Evolutionary conservation across 64 coral and sea anemone genomes (phyloP), one percentile per base, ranked within the genome.

Genomic region (Trachythela sp.): DNA sequence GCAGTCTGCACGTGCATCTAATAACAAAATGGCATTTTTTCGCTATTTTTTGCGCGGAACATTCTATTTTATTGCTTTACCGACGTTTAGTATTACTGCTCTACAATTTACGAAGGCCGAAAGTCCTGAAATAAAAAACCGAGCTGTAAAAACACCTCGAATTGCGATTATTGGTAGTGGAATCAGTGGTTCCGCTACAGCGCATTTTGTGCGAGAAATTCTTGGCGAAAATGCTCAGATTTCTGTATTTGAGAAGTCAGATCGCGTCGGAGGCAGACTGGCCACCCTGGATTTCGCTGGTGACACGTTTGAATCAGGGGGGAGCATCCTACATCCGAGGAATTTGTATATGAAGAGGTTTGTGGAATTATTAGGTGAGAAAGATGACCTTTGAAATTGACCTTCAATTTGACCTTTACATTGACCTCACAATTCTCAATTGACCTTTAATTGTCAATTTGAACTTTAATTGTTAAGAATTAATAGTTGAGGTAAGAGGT

Each of bases 261-360:
- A 89, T 83, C 87, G 91, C 45, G 90, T 99, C 59, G 96, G 96
- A 51, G 96, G 96, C 15, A 72, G 96, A 13, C 80, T 99, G 32
- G 89, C 49, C 22, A 94, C 93, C 31, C 70, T 99, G 18, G 89
- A 99, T 76, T 59, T 99, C 26, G 86, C 37, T 9, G 96, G 93
- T 1, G 87, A 94, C 8, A 77, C 14, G 32, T 99, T 92, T 48
- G 96, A 99, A 86, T 88, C 93, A 2, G 96, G 96, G 32, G 96
- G 96, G 17, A 92, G 91, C 26, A 90, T 99, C 58, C 91, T 99
- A 60, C 96, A 99, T 15, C 89, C 88, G 1, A 86, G 80, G 9
- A 99, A 99, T 36, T 88, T 93, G 22, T 94, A 99, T 51, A 99
- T 99, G 93, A 84, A 72, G 35, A 84, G 43, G 59, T 99, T 99